Base-by-base conservation (phyloP, 2,113 vertebrate genomes). In the Indicator indicator region DNA sequence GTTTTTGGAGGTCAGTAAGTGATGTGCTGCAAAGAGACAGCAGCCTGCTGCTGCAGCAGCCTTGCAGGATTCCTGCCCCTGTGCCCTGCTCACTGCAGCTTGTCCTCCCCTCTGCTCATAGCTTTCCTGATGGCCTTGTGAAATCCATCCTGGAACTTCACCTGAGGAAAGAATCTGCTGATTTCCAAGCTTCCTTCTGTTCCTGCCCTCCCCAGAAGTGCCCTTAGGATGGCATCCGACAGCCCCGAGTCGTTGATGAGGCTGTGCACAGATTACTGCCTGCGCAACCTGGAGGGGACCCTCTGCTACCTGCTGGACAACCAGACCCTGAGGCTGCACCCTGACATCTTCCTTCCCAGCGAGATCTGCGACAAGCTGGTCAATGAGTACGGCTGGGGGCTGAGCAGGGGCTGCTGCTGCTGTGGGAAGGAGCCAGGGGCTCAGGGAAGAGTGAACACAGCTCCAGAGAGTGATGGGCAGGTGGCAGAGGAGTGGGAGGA, bases 351-450 rank as follows among this genome's bases (percentile, higher is more conserved):
- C 97, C 97, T 99, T 78, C 99, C 99, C 14, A 99, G 99, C 33
- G 99, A 99, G 97, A 99, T 99, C 96, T 99, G 99, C 16, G 99
- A 99, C 98, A 99, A 98, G 85, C 98, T 99, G 2, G 99, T 99
- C 95, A 99, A 99, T 6, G 98, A 98, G 99, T 99, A 98, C 0
- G 98, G 98, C 26, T 54, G 13, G 23, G 23, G 56, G 48, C 52
- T 40, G 50, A 20, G 32, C 50, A 59, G 78, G 58, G 30, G 30
- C 27, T 17, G 21, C 32, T 80, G 16, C 36, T 42, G 56, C 12
- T 28, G 78, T 77, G 70, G 88, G 81, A 72, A 50, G 65, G 52
- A 77, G 74, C 40, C 13, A 6, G 60, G 52, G 55, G 58, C 62
- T 76, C 13, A 32, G 72, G 86, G 63, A 89, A 85, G 27, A 28